Evolutionary conservation across 1,140 invertebrate species (phyloP).

Genomic region (Harpegnathos saltator): DNA sequence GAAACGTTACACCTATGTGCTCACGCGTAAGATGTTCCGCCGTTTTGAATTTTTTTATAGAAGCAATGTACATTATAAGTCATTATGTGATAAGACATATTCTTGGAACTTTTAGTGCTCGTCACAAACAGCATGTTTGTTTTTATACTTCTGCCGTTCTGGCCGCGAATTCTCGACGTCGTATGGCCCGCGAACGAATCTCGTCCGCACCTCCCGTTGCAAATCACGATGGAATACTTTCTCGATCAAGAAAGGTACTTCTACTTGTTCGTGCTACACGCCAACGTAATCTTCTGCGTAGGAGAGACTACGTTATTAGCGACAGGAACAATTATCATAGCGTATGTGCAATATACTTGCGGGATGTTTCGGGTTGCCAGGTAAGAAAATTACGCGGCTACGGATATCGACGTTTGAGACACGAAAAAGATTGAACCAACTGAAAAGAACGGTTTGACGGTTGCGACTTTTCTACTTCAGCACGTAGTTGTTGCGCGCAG

Average conservation of each 20-base stretch:
- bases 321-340: background rate
- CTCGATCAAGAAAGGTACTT: background rate
- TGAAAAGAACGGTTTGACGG: no score
- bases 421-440: no score
- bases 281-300: background rate
- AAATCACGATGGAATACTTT: background rate
- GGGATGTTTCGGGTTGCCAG: conserved; percentile 38
- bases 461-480: no score
- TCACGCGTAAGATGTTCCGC: background rate
- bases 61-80: no score
- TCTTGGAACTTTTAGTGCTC: background rate
- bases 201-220: background rate
- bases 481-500: no score
- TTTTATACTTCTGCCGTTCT: background rate
- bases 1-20: background rate
- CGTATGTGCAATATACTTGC: background rate
- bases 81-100: no score
- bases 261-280: background rate
- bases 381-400: background rate
- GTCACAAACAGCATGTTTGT: accelerated
- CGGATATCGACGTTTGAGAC: background rate
- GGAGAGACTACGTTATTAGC: background rate
- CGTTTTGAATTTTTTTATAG: background rate
- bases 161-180: background rate
- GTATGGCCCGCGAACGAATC: background rate